Base-by-base conservation (phyloP, 2,888 invertebrate species). In the Nephrotoma flavescens region DNA sequence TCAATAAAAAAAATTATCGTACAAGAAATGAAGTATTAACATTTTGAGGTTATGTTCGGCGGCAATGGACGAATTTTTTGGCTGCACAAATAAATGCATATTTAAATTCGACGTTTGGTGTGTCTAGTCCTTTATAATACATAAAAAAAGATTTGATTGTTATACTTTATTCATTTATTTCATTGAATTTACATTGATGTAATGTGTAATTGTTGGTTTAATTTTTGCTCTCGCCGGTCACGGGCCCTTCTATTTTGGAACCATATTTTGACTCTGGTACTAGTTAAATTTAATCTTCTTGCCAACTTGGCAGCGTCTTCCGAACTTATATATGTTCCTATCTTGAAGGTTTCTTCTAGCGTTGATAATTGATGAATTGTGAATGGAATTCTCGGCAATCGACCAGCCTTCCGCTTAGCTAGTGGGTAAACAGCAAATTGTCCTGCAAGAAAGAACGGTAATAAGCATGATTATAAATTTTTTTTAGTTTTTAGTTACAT, bases 191-290 rank as follows among this genome's bases (percentile, higher is more conserved):
- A 31, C 31, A 31, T 31, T 31, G 31, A 31, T 31, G 31, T 31
- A 31, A 31, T 31, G 31, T 31, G 31, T 31, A 31, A 31, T 31
- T 31, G 31, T 31, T 31, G 31, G 31, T 31, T 31, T 2, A 3
- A 31, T 71, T 83, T 71, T n/a, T 93, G 94, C 90, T 96, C 96
- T 88, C 96, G 92, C 88, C 96, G 92, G 89, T 96, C 95, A 45
- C 96, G 92, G 0, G 96, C 96, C 86, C 96, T 93, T 85, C 96
- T 93, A 90, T 96, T 96, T 93, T 96, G 96, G 90, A 96, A 96
- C 96, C 96, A 96, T 89, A 96, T 96, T 92, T 95, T 93, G 86
- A 95, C 95, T 89, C 95, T 92, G 15, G 94, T 94, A 89, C 95
- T 94, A 0, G 95, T 94, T 88, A 95, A 90, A 84, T 94, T 92